Evolutionary conservation across 2,797 vertebrate genomes (phyloP), one percentile per base, ranked within the genome.

Genomic region (Trichosurus vulpecula): DNA sequence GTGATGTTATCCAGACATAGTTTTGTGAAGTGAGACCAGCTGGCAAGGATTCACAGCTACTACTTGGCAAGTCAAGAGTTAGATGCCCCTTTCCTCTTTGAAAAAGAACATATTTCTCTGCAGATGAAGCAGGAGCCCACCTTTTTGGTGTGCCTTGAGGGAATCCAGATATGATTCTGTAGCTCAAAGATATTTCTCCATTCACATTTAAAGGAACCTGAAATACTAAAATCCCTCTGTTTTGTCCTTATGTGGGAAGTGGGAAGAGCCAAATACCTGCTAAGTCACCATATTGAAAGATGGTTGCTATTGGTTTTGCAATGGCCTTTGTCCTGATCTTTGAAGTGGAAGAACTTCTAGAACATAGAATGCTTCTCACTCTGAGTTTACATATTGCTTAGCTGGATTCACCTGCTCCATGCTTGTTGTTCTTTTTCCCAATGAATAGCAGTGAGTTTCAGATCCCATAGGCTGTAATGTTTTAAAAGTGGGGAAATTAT

Each of bases 1-100:
- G 29, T 92, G n/a, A 95, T 91, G 52, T 54, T 52, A 92, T 92
- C n/a, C 35, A 81, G 53, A 35, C 51, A 52, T 92, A 53, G 94
- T 31, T 9, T 92, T 16, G 41, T 35, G 31, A 93, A 93, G 9
- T 90, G n/a, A 93, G 52, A 87, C 90, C 74, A 90, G 56, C 51
- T 87, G 74, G 14, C 55, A 90, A 81, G n/a, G 4, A 54, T 41
- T 16, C 19, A 4, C 4, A 47, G 81, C 66, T 25, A 57, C 14
- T 13, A 41, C 56, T 89, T 95, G 22, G 91, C 52, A 93, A 56
- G 47, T 90, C 81, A 51, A 92, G 91, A 51, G 92, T 19, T 47
- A n/a, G 54, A 11, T 90, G 56, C 5, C n/a, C n/a, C 13, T 19
- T 91, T 30, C 92, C 81, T 3, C 56, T 0, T 19, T 74, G 41